Evolutionary conservation across 1,140 invertebrate species (phyloP), one percentile per base, ranked within the genome.

Genomic region (Bathynomus jamesi): DNA sequence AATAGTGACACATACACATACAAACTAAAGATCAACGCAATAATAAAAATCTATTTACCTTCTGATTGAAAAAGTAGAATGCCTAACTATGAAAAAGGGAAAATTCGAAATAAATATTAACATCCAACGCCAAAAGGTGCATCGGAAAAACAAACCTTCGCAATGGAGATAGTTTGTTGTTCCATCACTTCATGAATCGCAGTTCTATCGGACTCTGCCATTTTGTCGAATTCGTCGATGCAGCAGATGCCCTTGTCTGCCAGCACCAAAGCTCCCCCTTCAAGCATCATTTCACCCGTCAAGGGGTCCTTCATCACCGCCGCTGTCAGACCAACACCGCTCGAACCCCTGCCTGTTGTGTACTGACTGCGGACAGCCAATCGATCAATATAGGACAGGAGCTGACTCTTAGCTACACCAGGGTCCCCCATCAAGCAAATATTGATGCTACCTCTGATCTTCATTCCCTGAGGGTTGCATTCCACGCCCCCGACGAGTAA

Each of bases 121-220:
- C n/a, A n/a, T n/a, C n/a, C n/a, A n/a, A n/a, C n/a, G n/a, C n/a
- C n/a, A n/a, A n/a, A n/a, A n/a, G n/a, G n/a, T 40, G 17, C 7
- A 40, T 61, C n/a, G 30, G 7, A 24, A 46, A 24, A 28, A 13
- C 69, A 40, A 73, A 91, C 90, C 86, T 99, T 99, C 11, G 98
- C 96, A 81, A 99, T 99, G 61, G 95, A 98, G 76, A 99, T 98
- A 1, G 98, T 99, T 84, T 99, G 98, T 80, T 99, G 98, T 85
- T 99, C 98, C 98, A 99, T 99, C 5, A 96, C 95, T 84, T 99
- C 98, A 81, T 99, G 98, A 78, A 99, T 99, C 53, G 97, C 94
- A 0, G 95, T 98, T 78, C 96, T 87, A 83, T 99, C 97, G 13
- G 82, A 81, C 71, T 99, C 96, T 61, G 95, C 91, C 96, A 99